A percentile compares a stretch with the other conserved stretches of the same genome.
These are phyloP conservation scores for Strix aluco DNA, from an alignment of 2,113 vertebrate species.

Conservation along the genomic window DNA sequence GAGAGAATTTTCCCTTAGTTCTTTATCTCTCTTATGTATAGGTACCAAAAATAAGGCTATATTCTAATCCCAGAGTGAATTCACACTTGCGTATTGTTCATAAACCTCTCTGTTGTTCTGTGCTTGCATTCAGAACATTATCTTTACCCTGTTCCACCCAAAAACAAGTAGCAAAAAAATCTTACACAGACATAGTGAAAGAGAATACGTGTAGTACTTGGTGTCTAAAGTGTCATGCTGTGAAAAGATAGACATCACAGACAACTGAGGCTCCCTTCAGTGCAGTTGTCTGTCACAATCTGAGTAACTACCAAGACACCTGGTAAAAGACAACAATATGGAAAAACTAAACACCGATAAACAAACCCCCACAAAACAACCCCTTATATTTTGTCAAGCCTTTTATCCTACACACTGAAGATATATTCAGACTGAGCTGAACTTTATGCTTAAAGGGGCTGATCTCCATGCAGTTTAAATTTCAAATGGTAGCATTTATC, in stretches of 20 bases:
- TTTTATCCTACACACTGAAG: background rate
- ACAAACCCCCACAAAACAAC: background rate
- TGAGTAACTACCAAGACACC: background rate
- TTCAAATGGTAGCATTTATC: background rate
- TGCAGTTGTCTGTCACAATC: background rate
- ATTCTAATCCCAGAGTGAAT: background rate
- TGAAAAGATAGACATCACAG: background rate
- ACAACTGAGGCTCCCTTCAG: background rate
- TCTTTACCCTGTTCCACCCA: background rate
- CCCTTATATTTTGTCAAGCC: background rate
- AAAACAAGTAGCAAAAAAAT: background rate
- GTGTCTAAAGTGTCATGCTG: background rate
- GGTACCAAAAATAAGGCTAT: background rate
- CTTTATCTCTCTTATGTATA: fast-evolving
- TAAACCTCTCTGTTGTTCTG: background rate
- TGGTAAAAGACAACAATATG: background rate
- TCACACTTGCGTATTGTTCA: background rate
- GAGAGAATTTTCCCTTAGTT: background rate
- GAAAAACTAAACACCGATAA: background rate
- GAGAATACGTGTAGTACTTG: fast-evolving
- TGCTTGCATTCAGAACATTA: background rate
- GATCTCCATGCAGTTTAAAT: background rate
- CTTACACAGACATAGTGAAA: background rate
- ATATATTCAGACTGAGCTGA: background rate
- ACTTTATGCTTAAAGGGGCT: background rate